Base-by-base conservation (phyloP, 2,888 invertebrate species). In the Oligia fasciuncula region DNA sequence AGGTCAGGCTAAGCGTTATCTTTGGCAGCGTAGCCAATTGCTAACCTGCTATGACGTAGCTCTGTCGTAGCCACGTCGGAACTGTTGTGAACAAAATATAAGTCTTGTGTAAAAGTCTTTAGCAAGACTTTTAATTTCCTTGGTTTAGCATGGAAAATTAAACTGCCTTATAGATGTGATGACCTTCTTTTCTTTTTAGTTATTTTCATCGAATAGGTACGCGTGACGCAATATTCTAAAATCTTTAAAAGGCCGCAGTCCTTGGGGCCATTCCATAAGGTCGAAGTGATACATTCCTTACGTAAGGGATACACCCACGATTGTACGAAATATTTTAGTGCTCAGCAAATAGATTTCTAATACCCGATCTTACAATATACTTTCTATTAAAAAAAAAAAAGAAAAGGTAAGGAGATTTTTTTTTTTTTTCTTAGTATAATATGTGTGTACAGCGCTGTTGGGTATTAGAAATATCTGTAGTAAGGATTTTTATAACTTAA, bases 401-500 rank as follows among this genome's bases (percentile, higher is more conserved):
- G 77, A 74, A 84, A 83, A 70, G 69, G 65, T 70, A 46, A 60
- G 19, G 23, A 43, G 62, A 67, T 70, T 62, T 73, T 66, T 35
- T 72, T n/a, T 2, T 49, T 54, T 62, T 66, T 73, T 70, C 46
- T 69, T 54, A 77, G 86, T 75, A 75, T 23, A 77, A 75, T 23
- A 77, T 81, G 66, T 71, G 4, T 23, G 11, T 57, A 76, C 63
- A 65, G n/a, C 74, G 70, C 63, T 82, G 46, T 73, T 85, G 83
- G 72, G 66, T 85, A 76, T 76, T 49, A 70, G 57, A 78, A 73
- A 67, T 85, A 82, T 76, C 77, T 83, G 60, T 68, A 65, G 70
- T 71, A 78, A 76, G 86, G 75, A 78, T 86, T 86, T 78, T 83
- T 86, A 68, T 85, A 85, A 85, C 63, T 86, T 83, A 76, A 83